Evolutionary conservation across 2,888 invertebrate genomes (phyloP).

Genomic region (Drosophila prostipennis): DNA sequence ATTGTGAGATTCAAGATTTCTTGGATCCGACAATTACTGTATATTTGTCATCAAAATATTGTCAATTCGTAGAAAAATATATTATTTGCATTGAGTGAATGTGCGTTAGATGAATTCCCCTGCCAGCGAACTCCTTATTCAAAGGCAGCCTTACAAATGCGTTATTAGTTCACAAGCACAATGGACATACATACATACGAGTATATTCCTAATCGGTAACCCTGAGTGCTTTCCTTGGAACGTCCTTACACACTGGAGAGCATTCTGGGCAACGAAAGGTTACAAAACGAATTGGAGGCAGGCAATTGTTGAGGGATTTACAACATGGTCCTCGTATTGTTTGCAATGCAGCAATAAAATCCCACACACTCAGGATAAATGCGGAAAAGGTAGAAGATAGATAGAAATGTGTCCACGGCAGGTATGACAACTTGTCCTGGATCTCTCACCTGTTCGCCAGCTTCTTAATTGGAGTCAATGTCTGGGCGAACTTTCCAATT

Average conservation of each 20-base stretch:
- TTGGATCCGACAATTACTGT: too few relatives aligned
- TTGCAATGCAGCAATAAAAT: slow-evolving; percentile 30
- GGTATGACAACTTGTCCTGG: slow-evolving; percentile 25
- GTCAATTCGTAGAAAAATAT: neutral
- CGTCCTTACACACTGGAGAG: slow-evolving; percentile 30
- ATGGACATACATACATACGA: neutral
- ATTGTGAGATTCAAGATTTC: neutral
- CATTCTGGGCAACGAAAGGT: slow-evolving; percentile 28
- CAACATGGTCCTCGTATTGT: slow-evolving; percentile 21
- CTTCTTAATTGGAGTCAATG: slow-evolving; percentile 44
- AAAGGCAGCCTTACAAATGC: slow-evolving; percentile 15
- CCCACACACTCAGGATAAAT: slow-evolving; percentile 10
- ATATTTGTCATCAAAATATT: neutral
- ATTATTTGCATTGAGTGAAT: slow-evolving; percentile 13
- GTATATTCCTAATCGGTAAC: slow-evolving; percentile 28
- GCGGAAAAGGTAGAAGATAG: slow-evolving; percentile 14
- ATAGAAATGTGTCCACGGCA: slow-evolving; percentile 23
- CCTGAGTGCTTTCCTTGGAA: slow-evolving; percentile 35
- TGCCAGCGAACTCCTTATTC: neutral
- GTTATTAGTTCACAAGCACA: slow-evolving; percentile 23
- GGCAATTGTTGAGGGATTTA: slow-evolving; percentile 54
- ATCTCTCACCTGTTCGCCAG: slow-evolving; percentile 21
- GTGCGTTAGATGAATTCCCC: slow-evolving; percentile 4
- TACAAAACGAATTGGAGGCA: slow-evolving; percentile 22
- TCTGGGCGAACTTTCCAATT: slow-evolving; percentile 39